Evolutionary conservation across 2,797 vertebrate species (phyloP), one percentile per base, ranked within the genome.

Genomic region (Hydrocynus forskahlii): DNA sequence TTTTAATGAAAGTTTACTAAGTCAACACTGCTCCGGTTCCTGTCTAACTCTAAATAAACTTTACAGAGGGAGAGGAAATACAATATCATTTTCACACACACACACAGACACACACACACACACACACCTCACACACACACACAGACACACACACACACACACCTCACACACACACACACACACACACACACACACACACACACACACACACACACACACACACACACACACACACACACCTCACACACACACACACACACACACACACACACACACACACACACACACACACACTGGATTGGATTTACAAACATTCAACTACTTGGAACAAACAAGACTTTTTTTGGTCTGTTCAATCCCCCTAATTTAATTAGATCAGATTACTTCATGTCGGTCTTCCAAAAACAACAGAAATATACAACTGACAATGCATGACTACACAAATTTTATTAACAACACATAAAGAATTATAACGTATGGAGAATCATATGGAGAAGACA

Each of bases 1-100:
- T 68, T 67, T 77, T 57, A 78, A 60, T 71, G 79, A 83, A 76
- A 78, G 79, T 82, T 83, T 88, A 40, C 79, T 85, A 89, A 86
- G 76, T 82, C 70, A 85, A 84, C 38, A 85, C 25, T 50, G 86
- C 19, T n/a, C 64, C 13, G 38, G 0, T 5, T 60, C 78, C 78
- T 75, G 23, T 67, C 63, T 70, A 50, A 76, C 88, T 88, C 87
- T 85, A 89, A 86, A 90, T 76, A 88, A 90, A 87, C 87, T 86
- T 78, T 57, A 19, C 76, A 62, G 82, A 89, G 85, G 84, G 76
- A 38, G 78, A 80, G 83, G 64, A 83, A 82, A 87, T 82, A 69
- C 75, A 81, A 84, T 86, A 80, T 75, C 84, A 80, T 83, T 82
- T 75, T 88, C 67, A 60, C 78, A 84, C 88, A 70, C 1, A 21